Percentiles rank a stretch among this genome's conserved stretches.
Evolutionary conservation across 2,888 invertebrate genomes (phyloP).

Genomic region (Tuta absoluta): DNA sequence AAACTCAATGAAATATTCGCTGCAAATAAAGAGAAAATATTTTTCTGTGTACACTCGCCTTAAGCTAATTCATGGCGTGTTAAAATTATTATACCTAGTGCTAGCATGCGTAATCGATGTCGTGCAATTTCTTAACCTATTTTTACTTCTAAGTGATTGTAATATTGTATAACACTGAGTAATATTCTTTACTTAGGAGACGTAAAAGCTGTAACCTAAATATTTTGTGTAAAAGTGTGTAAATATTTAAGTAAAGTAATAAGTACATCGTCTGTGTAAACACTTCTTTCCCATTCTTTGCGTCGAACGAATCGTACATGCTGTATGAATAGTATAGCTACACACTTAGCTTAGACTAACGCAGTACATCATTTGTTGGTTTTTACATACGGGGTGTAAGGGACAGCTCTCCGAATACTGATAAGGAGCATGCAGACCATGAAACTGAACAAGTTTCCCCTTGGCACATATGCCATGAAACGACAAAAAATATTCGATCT

Average conservation of each 20-base stretch:
- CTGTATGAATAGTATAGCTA: neutral
- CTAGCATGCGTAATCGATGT: neutral
- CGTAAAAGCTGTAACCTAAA: conserved; percentile 11
- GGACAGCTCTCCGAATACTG: too few species aligned
- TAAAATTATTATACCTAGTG: neutral
- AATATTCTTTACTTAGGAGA: neutral
- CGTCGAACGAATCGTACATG: neutral
- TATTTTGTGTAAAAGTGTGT: conserved; percentile 16
- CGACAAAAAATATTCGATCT: too few species aligned
- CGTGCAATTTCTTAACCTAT: neutral
- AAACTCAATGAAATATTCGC: too few species aligned
- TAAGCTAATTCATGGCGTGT: neutral
- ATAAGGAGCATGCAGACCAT: too few species aligned
- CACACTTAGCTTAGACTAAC: neutral
- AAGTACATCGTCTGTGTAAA: neutral
- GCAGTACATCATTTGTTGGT: neutral
- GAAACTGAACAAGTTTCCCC: too few species aligned
- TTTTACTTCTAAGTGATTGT: neutral
- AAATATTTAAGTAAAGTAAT: conserved; percentile 22
- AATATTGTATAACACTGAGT: conserved; percentile 4
- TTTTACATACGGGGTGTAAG: too few species aligned
- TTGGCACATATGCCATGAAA: too few species aligned
- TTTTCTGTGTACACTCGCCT: too few species aligned
- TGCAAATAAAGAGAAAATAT: too few species aligned
- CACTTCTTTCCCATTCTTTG: conserved; percentile 20